A percentile compares a stretch with the other conserved stretches of the same genome.
These are phyloP conservation scores for Calosoma granatense DNA, from an alignment of 1,140 invertebrate genomes.

Conservation along the genomic window DNA sequence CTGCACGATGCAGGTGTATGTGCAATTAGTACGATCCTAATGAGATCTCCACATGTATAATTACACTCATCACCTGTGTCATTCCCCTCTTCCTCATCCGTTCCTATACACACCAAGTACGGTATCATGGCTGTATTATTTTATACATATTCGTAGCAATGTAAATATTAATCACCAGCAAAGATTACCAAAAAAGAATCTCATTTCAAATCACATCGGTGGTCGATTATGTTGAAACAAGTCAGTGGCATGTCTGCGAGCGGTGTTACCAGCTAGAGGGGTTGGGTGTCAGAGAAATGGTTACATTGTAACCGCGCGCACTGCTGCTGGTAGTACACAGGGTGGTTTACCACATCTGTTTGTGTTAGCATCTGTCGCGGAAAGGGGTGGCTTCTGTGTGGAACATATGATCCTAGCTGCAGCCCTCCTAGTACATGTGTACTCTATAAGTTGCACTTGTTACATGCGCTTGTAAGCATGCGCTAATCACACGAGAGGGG, in stretches of 20 bases:
- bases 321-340: not conserved
- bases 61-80: not conserved
- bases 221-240: not conserved
- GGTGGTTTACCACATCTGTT: not conserved
- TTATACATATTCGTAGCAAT: not conserved
- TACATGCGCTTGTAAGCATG: too few species aligned
- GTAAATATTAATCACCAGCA: not conserved
- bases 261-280: not conserved
- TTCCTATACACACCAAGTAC: not conserved
- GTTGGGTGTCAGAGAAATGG: not conserved
- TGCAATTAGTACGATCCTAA: not conserved
- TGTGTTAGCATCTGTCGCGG: not conserved
- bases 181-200: too few species aligned
- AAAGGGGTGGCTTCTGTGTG: not conserved
- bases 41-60: not conserved
- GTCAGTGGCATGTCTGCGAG: not conserved
- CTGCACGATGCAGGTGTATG: too few species aligned
- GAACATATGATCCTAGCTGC: not conserved
- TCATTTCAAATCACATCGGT: not conserved
- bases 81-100: not conserved
- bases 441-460: too few species aligned
- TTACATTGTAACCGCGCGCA: not conserved
- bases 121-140: not conserved
- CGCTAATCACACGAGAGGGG: not conserved
- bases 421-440: not conserved